Evolutionary conservation across 2,113 vertebrate species (phyloP), one percentile per base, ranked within the genome.

Genomic region (Tenrec ecaudatus): DNA sequence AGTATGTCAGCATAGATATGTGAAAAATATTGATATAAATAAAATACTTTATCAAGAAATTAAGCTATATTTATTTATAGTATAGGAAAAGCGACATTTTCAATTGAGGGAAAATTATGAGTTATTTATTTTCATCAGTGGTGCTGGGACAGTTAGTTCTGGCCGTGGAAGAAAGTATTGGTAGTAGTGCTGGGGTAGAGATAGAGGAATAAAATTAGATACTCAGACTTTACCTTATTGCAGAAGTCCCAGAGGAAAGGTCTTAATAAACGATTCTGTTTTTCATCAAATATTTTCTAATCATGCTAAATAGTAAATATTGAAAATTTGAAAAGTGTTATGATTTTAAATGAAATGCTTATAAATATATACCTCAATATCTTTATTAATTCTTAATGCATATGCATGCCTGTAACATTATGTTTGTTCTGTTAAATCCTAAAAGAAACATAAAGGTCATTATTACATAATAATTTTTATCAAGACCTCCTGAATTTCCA

Each of bases 351-450:
- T 53, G 36, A 29, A 73, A 17, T 87, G 11, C 66, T 66, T 81
- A n/a, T n/a, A 86, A 83, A 69, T 83, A 84, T 14, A 3, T 9
- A 47, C 64, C 11, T 53, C 47, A 53, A 73, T 78, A 84, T 33
- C 83, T 23, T 75, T 23, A 82, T 66, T 88, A 90, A 95, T 73
- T 81, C 75, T 85, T 91, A 10, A 78, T 73, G 3, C 11, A 57
- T 69, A 29, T 53, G 36, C 62, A 22, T 68, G 31, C 86, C 6
- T 53, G 11, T 53, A 53, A 14, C 47, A 53, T 22, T 36, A 68
- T 6, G 3, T 77, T 88, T 29, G 6, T 85, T 79, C 29, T 93
- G 22, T 68, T 76, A 53, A 53, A 53, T 86, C 11, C 25, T 85
- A 73, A 92, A 92, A 38, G 20, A 81, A 9, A 17, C 79, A 31